Evolutionary conservation across 2,797 vertebrate genomes (phyloP), one percentile per base, ranked within the genome.

Genomic region (Argyrosomus regius): DNA sequence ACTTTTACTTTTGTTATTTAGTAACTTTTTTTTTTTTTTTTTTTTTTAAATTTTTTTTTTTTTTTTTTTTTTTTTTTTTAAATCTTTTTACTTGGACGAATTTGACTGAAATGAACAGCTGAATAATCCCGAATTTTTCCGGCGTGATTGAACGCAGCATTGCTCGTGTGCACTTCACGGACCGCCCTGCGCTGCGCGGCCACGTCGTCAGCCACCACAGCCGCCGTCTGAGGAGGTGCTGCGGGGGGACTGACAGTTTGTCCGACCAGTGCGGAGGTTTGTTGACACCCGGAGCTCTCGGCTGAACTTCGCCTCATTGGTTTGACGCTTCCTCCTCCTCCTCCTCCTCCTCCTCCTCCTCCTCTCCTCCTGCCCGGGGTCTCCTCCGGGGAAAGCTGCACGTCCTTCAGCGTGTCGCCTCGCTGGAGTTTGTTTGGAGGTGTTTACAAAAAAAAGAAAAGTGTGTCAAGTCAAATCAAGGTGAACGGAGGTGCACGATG

Each of bases 281-380:
- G 81, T 81, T 79, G 69, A 67, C 9, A 10, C 3, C 60, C 26
- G 14, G n/a, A 35, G 41, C 52, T 3, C 0, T 56, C 63, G 59
- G 66, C 54, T 39, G 65, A 31, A 52, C 78, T 52, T 52, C 57
- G 18, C 50, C 72, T 84, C 78, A 77, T 83, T 87, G 89, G 86
- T 48, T 35, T 2, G 22, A 71, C 43, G 35, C 35, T 39, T 7
- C 35, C 35, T 39, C 35, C 35, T 1, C 4, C 28, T 12, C 17
- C 4, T 20, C 24, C 18, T n/a, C 12, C 10, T 26, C 62, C 58
- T 22, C 4, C 3, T 11, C 24, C 14, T 8, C 11, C 63, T 1
- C 8, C 50, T n/a, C n/a, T n/a, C 12, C 10, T 22, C 43, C 43
- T 3, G 18, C 9, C 24, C 39, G 26, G 59, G 45, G 43, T 65